phyloP scores from a whole-genome alignment of 2,113 vertebrate genomes.

The Acanthochromis polyacanthus region DNA sequence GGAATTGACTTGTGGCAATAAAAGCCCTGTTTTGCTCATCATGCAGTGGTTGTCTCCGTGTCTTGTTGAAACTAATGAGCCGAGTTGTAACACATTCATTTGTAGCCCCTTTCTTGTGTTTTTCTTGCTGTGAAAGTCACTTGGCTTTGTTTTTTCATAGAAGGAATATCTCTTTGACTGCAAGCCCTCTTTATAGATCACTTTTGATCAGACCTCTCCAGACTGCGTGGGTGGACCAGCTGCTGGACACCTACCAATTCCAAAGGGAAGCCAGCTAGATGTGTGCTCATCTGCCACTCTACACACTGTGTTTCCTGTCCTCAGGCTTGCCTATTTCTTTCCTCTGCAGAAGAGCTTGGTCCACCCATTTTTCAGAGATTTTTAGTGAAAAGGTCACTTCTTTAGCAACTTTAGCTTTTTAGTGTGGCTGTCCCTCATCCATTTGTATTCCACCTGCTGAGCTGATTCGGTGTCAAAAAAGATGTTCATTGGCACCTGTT shows the following conservation, averaged over 20 bases:
- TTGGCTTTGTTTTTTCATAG: neutral
- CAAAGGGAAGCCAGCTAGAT: neutral
- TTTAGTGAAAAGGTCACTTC: neutral
- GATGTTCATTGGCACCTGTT: neutral
- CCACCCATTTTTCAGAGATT: neutral
- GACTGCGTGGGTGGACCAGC: conserved; percentile 12
- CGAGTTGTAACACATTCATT: no score
- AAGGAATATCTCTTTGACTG: neutral
- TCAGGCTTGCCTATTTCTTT: neutral
- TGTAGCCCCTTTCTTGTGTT: neutral
- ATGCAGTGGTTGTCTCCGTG: no score
- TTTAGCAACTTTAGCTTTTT: neutral
- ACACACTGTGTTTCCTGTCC: neutral
- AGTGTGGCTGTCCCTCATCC: neutral
- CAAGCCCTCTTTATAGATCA: neutral
- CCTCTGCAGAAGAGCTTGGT: neutral
- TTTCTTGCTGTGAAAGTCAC: neutral
- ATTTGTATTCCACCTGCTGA: no score
- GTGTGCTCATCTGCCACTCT: no score
- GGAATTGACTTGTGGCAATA: no score
- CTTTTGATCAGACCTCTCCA: neutral
- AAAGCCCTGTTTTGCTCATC: no score
- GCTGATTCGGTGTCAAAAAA: neutral
- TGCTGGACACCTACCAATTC: conserved; percentile 18
- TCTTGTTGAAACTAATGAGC: no score